A percentile compares a stretch with the other conserved stretches of the same genome.
These are phyloP conservation scores for Tringa solitaria DNA, from an alignment of 2,113 vertebrate species.

Conservation along the genomic window DNA sequence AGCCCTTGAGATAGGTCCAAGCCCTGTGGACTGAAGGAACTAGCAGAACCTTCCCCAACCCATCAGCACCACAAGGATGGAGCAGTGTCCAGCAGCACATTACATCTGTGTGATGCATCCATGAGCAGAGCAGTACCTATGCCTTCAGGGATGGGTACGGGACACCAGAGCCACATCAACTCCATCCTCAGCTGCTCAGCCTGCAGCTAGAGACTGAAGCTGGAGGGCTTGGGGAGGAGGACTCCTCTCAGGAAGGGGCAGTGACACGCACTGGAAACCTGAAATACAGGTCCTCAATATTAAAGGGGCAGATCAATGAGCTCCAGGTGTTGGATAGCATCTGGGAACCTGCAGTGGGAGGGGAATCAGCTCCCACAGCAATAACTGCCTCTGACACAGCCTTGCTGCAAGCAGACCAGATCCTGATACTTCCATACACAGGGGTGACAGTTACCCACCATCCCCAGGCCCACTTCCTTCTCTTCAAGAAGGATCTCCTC, in stretches of 20 bases:
- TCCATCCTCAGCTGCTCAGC: neutral
- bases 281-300: neutral
- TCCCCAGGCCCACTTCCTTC: neutral
- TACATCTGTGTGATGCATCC: rapidly evolving
- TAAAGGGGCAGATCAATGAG: neutral
- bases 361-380: neutral
- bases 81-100: neutral
- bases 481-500: neutral
- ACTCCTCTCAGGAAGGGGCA: neutral
- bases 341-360: neutral
- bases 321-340: neutral
- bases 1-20: neutral
- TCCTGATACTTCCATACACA: rapidly evolving
- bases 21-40: rapidly evolving
- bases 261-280: neutral
- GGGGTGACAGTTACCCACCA: neutral
- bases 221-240: neutral
- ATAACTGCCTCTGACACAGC: neutral
- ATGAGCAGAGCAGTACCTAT: rapidly evolving
- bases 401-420: neutral
- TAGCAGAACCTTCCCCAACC: neutral
- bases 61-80: neutral
- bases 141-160: neutral
- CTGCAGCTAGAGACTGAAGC: neutral
- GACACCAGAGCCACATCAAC: neutral